phyloP scores from a whole-genome alignment of 2,113 vertebrate species.

The Polyodon spathula region DNA sequence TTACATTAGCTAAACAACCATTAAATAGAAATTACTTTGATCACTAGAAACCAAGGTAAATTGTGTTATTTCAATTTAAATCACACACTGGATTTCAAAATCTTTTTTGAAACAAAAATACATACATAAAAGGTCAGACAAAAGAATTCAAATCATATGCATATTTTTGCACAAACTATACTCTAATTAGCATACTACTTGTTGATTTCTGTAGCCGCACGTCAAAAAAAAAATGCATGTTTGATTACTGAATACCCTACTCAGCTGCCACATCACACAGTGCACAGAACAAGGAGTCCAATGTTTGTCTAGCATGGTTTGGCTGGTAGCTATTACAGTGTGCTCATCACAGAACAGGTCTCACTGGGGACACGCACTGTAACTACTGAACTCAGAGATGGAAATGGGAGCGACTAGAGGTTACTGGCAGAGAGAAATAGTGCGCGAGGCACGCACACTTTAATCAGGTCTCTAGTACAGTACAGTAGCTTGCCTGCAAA shows the following conservation, averaged over 20 bases:
- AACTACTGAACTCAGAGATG: neutral
- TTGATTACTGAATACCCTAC: neutral
- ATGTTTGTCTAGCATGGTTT: neutral
- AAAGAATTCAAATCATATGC: neutral
- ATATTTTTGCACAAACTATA: neutral
- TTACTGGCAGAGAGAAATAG: neutral
- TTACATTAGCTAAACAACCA: too few species aligned
- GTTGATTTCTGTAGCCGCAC: neutral
- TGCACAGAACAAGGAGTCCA: neutral
- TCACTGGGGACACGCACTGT: neutral
- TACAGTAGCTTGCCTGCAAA: too few species aligned
- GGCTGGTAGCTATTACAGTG: neutral
- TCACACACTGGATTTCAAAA: too few species aligned
- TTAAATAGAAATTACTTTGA: too few species aligned
- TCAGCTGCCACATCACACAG: neutral
- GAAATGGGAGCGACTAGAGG: neutral
- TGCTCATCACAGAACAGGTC: neutral
- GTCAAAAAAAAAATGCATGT: neutral
- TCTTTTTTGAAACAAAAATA: neutral
- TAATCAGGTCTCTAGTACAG: neutral
- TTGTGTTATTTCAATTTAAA: too few species aligned
- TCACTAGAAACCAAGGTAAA: too few species aligned
- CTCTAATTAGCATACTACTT: neutral
- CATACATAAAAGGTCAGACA: neutral
- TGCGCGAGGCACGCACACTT: neutral